Evolutionary conservation across 2,797 vertebrate genomes (phyloP).

Genomic region (Paguma larvata): DNA sequence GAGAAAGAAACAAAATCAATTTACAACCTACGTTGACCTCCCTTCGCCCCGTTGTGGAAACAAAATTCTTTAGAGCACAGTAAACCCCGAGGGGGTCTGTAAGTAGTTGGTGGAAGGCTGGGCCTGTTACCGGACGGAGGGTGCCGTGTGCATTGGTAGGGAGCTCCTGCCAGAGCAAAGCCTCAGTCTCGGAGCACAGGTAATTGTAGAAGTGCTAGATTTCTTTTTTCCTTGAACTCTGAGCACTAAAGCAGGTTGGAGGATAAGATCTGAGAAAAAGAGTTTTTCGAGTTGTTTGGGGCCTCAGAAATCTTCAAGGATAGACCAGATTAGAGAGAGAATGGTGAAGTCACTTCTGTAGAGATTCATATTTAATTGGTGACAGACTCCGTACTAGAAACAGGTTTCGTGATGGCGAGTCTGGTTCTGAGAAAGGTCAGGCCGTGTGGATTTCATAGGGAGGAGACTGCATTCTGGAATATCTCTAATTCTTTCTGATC

Average conservation of each 20-base stretch:
- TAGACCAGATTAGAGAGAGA: neutral
- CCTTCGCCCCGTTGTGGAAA: neutral
- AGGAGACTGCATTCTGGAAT: neutral
- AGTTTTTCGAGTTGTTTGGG: neutral
- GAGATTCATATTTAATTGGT: constrained; percentile 1
- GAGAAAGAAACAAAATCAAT: neutral
- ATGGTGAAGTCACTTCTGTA: neutral
- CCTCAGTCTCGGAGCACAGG: neutral
- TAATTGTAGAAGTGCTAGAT: neutral
- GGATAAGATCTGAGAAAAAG: neutral
- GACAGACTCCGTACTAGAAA: neutral
- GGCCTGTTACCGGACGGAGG: neutral
- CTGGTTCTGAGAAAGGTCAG: constrained; percentile 32
- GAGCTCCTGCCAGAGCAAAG: neutral
- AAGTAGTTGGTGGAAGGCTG: neutral
- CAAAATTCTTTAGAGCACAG: neutral
- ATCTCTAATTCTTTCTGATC: neutral
- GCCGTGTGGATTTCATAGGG: neutral
- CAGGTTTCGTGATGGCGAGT: neutral
- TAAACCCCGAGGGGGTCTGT: neutral
- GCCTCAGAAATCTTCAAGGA: neutral
- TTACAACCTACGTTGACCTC: neutral
- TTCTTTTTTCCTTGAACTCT: constrained; percentile 13
- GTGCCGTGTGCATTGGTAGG: neutral
- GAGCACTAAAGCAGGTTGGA: neutral